Percentiles rank a stretch among this genome's conserved stretches.
Evolutionary conservation across 2,797 vertebrate species (phyloP).

Genomic region (Brachyalestes nurse): DNA sequence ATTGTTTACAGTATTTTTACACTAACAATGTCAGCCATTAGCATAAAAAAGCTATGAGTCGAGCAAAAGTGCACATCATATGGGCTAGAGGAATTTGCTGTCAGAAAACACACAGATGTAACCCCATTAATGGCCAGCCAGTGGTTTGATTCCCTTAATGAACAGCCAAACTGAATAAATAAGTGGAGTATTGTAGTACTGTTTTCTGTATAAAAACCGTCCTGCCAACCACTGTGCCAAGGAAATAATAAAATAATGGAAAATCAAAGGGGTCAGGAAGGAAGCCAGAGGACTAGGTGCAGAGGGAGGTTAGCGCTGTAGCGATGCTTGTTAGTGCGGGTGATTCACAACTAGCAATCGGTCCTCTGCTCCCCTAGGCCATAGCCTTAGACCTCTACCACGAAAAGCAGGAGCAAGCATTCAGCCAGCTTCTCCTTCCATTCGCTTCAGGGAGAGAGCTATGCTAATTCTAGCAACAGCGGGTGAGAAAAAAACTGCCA

Average conservation of each 20-base stretch:
- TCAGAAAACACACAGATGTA: not conserved
- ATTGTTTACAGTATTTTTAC: not conserved
- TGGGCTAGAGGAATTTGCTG: not conserved
- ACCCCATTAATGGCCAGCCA: not conserved
- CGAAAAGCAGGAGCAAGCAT: constrained; percentile 52
- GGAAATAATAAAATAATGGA: constrained; percentile 70
- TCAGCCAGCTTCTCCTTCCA: constrained; percentile 51
- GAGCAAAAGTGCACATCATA: constrained; percentile 6
- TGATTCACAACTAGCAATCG: constrained; percentile 47
- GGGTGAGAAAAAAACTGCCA: constrained; percentile 50
- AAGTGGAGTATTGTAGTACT: constrained; percentile 5
- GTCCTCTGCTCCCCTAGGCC: constrained; percentile 55
- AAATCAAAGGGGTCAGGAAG: constrained; percentile 70
- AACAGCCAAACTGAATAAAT: not conserved
- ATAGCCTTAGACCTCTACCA: constrained; percentile 62
- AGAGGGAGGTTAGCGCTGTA: constrained; percentile 54
- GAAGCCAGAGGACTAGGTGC: constrained; percentile 51
- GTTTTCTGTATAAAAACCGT: not conserved
- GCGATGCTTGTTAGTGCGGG: constrained; percentile 63
- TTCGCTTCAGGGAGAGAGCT: constrained; percentile 50
- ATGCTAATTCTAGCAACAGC: constrained; percentile 61
- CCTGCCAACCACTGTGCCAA: constrained; percentile 44
- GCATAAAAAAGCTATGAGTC: not conserved
- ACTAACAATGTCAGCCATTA: not conserved
- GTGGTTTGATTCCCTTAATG: not conserved